Evolutionary conservation across 2,797 vertebrate genomes (phyloP), one percentile per base, ranked within the genome.

Genomic region (Rousettus madagascariensis): DNA sequence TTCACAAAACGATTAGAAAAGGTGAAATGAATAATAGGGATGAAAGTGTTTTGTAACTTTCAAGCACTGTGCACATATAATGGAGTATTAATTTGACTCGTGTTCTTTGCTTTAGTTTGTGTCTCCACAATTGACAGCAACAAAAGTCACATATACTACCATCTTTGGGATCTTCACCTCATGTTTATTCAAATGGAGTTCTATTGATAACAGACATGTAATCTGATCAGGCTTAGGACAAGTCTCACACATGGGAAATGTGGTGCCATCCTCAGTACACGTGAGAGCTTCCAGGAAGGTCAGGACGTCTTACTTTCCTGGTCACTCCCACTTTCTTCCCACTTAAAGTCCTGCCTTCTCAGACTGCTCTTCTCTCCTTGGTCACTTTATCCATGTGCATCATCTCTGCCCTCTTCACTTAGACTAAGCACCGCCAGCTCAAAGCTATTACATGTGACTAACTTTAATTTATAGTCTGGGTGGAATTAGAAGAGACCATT

Each of bases 101-200:
- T 61, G 46, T 86, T 91, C 49, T 80, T 86, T 78, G 12, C 59
- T 92, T 92, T 95, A 38, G 51, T 86, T 51, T 61, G 57, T 65
- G 10, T 92, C 1, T 55, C n/a, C 43, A 83, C 57, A 66, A 65
- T 22, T 38, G 43, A 92, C 4, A 83, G 30, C 53, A 20, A 55
- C 6, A 2, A 93, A 91, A 94, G n/a, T 41, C 86, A 66, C 61
- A 92, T 10, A 75, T 15, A 28, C 6, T 2, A 46, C 61, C 57
- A 82, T 84, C 63, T 89, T 89, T 87, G 57, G 4, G 28, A 71
- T 71, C 28, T 82, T 77, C 72, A 6, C 77, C 15, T 74, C 38
- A 66, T 0, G 20, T 55, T 68, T 24, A 65, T 79, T 55, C 68
- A 46, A 93, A 91, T 61, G 24, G 41, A 77, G 33, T 69, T 82